These are phyloP conservation scores for Nylanderia fulva DNA, from an alignment of 1,140 invertebrate species.

Conservation along the genomic window DNA sequence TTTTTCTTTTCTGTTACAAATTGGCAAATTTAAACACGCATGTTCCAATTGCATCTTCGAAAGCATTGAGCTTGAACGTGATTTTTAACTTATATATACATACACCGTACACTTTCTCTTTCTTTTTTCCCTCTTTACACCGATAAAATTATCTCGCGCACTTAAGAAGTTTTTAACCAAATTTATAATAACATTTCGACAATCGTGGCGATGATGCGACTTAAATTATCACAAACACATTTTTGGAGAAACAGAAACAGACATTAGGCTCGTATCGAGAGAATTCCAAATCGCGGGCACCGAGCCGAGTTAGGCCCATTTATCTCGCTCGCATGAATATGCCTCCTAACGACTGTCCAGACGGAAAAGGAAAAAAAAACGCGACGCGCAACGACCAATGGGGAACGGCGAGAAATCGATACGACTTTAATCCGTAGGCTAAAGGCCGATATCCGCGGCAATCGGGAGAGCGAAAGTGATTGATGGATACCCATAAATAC, in stretches of 20 bases:
- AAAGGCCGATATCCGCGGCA: constrained; percentile 72
- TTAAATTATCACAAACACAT: neutral
- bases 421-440: constrained; percentile 73
- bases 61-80: no score
- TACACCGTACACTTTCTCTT: neutral
- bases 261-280: constrained; percentile 16
- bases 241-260: constrained; percentile 35
- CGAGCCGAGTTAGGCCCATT: constrained; percentile 52
- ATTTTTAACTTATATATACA: neutral
- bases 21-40: neutral
- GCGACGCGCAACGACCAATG: constrained; percentile 47
- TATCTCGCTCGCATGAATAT: constrained; percentile 55
- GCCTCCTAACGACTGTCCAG: constrained; percentile 31
- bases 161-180: neutral
- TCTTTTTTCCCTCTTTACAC: neutral
- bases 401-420: constrained; percentile 72
- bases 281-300: constrained; percentile 40
- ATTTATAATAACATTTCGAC: neutral
- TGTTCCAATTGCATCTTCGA: neutral
- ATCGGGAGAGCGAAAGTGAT: constrained; percentile 76
- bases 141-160: neutral
- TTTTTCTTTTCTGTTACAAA: neutral
- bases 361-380: constrained; percentile 35
- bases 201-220: neutral
- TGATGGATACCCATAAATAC: constrained; percentile 75